phyloP scores from a whole-genome alignment of 53 echinoderm and acorn worm genomes.

The Zoroaster sp. region DNA sequence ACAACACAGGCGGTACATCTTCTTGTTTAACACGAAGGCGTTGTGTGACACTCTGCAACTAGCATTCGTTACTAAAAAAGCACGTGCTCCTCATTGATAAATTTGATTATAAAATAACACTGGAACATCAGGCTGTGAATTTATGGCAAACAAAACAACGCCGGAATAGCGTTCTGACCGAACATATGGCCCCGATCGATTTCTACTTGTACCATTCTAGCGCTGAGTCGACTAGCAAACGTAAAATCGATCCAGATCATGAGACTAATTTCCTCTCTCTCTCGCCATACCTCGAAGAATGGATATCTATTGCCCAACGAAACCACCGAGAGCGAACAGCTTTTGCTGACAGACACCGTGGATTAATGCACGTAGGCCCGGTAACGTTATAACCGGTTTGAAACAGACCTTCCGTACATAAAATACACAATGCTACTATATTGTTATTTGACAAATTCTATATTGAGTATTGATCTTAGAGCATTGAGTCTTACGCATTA shows the following conservation, averaged over 20 bases:
- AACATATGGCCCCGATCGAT: constrained; percentile 42
- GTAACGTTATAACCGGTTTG: not conserved
- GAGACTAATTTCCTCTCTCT: constrained; percentile 13
- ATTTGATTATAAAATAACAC: not conserved
- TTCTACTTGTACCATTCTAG: constrained; percentile 21
- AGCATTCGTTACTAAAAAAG: not conserved
- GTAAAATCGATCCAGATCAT: constrained; percentile 21
- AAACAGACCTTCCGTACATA: not conserved
- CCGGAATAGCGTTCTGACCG: not conserved
- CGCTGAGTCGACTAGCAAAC: constrained; percentile 23
- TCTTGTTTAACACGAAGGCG: too few species aligned
- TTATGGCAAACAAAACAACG: not conserved
- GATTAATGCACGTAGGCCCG: not conserved
- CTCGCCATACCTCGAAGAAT: not conserved
- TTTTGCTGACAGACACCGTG: not conserved
- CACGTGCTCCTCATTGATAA: not conserved
- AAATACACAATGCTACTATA: not conserved
- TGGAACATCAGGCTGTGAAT: not conserved
- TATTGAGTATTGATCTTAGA: not conserved
- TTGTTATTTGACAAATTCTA: constrained; percentile 13
- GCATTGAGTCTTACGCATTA: not conserved
- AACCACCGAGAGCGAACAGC: not conserved
- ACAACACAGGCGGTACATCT: too few species aligned
- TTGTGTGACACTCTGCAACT: not conserved
- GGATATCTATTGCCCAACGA: constrained; percentile 27